Base-by-base conservation (phyloP, 2,888 invertebrate species). In the Amphipyra berbera region DNA sequence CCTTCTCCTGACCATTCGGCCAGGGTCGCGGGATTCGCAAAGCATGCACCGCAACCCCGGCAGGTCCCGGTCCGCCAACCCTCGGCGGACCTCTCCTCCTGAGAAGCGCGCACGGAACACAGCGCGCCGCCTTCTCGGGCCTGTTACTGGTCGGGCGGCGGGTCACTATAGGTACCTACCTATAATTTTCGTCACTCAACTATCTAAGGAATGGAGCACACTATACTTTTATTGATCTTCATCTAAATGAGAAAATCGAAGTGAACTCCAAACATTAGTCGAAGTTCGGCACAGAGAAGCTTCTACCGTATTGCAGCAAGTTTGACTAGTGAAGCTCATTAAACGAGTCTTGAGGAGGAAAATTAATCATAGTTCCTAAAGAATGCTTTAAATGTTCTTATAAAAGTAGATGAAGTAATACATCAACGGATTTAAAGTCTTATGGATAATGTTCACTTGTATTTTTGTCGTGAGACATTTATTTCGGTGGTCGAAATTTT, bases 231-330 rank as follows among this genome's bases (percentile, higher is more conserved):
- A 67, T 44, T 65, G 15, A 42, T 72, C 30, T 72, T 55, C 33
- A 52, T 47, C 33, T 47, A 35, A 60, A 65, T 71, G 66, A 66
- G 72, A 68, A 68, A 53, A 70, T 67, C 68, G 48, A 33, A 73
- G 60, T 67, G 55, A 68, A 68, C 41, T 53, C 41, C 47, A 56
- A 68, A 67, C 44, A 59, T 69, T 67, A 12, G 42, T 35, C 35
- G 12, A 64, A 68, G 44, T 71, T 68, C 30, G 8, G 10, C 40
- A 48, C 50, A 13, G 21, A n/a, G 33, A 52, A 56, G 47, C 69
- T 63, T 64, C 55, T 63, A 8, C 15, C 7, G 61, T 37, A 10
- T 37, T 48, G 45, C 49, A 15, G 41, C 33, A 70, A 68, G 56
- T 68, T 68, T 30, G 50, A 52, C 65, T 53, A 13, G 40, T 27